These are phyloP conservation scores for Cancer borealis DNA, from an alignment of 2,888 invertebrate genomes.

Conservation along the genomic window DNA sequence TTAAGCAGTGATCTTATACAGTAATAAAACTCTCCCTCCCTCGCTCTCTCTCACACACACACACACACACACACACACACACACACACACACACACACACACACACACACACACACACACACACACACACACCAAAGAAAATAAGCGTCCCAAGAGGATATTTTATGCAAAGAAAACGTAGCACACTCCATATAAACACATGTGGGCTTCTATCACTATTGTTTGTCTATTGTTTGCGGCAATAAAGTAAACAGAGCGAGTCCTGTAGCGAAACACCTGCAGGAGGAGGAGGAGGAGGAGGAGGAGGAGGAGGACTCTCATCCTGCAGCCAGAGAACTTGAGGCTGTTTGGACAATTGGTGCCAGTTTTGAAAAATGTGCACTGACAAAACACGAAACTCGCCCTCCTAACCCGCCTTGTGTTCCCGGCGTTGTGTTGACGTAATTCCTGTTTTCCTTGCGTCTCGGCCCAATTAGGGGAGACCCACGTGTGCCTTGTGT, in stretches of 20 bases:
- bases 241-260: neutral
- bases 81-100: constrained; percentile 45
- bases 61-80: constrained; percentile 13
- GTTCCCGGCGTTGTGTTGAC: neutral
- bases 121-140: neutral
- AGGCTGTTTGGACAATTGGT: neutral
- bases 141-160: neutral
- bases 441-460: constrained; percentile 34
- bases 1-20: too few relatives aligned
- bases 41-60: neutral
- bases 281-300: neutral
- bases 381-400: neutral
- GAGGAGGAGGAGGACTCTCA: neutral
- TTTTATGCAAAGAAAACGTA: neutral
- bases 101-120: constrained; percentile 31
- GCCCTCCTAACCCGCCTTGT: neutral
- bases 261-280: constrained; percentile 29
- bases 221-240: neutral
- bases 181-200: neutral
- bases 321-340: neutral
- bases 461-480: neutral
- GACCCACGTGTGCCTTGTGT: neutral
- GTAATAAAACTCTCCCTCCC: neutral
- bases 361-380: constrained; percentile 28
- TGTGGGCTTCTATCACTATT: neutral